Conservation (phyloP, 2,888 invertebrate species). For the Synanthedon tipuliformis region DNA sequence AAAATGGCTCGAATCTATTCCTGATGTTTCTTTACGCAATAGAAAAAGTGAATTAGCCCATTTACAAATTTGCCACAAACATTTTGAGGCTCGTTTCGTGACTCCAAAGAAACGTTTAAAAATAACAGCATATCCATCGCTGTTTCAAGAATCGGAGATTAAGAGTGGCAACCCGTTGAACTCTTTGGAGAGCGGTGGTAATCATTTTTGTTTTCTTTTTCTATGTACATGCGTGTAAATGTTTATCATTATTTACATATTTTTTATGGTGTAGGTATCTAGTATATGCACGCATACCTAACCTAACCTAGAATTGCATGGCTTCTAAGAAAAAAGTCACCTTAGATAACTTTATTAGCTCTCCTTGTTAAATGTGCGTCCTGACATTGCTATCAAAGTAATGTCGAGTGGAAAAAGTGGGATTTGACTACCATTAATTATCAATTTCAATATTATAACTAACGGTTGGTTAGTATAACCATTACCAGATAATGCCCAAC, state of each 20-base stretch:
- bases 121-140: not conserved
- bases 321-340: too few relatives aligned
- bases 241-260: not conserved
- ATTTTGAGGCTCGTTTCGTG: not conserved
- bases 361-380: too few relatives aligned
- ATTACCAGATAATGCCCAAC: too few relatives aligned
- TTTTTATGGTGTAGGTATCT: too few relatives aligned
- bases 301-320: too few relatives aligned
- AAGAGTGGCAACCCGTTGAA: not conserved
- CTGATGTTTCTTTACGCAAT: not conserved
- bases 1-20: constrained; percentile 1
- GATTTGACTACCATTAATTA: too few relatives aligned
- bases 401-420: too few relatives aligned
- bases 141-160: not conserved
- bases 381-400: too few relatives aligned
- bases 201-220: not conserved
- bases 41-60: not conserved
- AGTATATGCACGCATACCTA: too few relatives aligned
- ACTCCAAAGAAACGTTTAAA: not conserved
- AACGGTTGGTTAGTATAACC: too few relatives aligned
- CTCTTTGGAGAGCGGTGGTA: not conserved
- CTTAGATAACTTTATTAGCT: too few relatives aligned
- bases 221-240: not conserved
- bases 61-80: not conserved
- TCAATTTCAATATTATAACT: too few relatives aligned